Evolutionary conservation across 2,113 vertebrate genomes (phyloP).

Genomic region (Choloepus hoffmanni): DNA sequence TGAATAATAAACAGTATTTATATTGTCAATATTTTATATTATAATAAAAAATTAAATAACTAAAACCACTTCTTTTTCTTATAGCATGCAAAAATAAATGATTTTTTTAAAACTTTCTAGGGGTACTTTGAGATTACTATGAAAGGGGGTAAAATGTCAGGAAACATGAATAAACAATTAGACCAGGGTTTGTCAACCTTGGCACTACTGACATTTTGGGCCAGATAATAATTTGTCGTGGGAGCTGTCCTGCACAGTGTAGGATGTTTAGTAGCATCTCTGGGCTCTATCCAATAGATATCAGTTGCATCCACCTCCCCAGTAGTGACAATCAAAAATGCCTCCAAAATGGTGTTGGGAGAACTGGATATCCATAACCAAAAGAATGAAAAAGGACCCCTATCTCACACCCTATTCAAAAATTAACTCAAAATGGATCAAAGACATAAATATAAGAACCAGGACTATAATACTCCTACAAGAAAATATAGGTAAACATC

Average conservation of each 20-base stretch:
- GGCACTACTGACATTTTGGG: not conserved
- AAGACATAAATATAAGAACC: no score
- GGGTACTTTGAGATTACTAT: not conserved
- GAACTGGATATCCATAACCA: no score
- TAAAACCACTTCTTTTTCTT: constrained; percentile 2
- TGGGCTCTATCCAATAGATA: not conserved
- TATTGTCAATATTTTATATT: constrained; percentile 14
- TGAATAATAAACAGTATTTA: constrained; percentile 34
- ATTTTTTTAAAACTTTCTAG: constrained; percentile 2
- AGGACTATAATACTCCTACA: no score
- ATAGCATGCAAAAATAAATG: not conserved
- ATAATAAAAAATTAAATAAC: constrained; percentile 28
- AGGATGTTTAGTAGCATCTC: not conserved
- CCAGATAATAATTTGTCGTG: not conserved
- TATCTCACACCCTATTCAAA: no score
- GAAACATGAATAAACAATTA: not conserved
- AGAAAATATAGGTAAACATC: no score
- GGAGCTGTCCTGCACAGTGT: not conserved
- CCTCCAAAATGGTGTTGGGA: not conserved
- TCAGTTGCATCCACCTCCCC: not conserved
- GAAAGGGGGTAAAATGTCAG: not conserved
- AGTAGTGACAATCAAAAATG: not conserved
- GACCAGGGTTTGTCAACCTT: not conserved
- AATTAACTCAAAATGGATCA: no score
- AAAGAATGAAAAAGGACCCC: no score